Conservation (phyloP, 2,888 invertebrate genomes). For the Globia sparganii region DNA sequence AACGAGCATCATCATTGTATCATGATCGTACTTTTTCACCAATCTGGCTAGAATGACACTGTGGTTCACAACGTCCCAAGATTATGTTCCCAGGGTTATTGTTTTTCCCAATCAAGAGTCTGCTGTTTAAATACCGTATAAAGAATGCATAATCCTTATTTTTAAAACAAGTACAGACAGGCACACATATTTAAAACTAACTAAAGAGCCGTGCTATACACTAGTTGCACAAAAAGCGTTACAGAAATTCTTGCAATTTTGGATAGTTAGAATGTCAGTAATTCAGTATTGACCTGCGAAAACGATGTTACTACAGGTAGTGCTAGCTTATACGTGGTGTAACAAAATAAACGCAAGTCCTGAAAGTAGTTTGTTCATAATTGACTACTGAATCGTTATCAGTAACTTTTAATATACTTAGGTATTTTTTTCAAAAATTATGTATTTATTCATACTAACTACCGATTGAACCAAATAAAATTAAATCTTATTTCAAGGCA, state of each 20-base stretch:
- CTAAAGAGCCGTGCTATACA: conserved; percentile 16
- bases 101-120: background rate
- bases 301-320: background rate
- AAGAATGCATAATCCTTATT: background rate
- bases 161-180: background rate
- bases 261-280: background rate
- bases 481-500: too few relatives aligned
- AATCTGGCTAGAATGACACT: background rate
- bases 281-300: background rate
- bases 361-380: too few relatives aligned
- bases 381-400: too few relatives aligned
- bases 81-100: too few relatives aligned
- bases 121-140: background rate
- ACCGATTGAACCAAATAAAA: too few relatives aligned
- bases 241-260: background rate
- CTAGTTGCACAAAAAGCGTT: conserved; percentile 13
- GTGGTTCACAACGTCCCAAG: background rate
- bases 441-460: too few relatives aligned
- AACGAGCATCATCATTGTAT: background rate
- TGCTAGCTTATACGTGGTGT: conserved; percentile 1
- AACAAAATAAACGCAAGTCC: too few relatives aligned
- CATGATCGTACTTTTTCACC: background rate
- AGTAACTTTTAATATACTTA: too few relatives aligned
- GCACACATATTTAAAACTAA: background rate
- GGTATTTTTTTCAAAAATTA: too few relatives aligned